Base-by-base conservation (phyloP, 2,113 vertebrate species). In the Nothobranchius furzeri region DNA sequence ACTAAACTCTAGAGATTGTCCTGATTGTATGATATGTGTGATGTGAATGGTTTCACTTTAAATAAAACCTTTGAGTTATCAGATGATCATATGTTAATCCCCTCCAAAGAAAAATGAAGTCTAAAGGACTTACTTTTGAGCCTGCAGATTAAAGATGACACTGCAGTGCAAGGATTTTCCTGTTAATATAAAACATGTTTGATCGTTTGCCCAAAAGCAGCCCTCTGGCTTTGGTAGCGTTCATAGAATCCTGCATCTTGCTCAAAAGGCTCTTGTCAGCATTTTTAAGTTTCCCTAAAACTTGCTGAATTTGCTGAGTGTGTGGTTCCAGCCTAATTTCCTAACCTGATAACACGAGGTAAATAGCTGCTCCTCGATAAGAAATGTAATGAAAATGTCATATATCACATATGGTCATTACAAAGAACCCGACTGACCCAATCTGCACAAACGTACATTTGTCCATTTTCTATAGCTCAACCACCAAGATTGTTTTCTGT, bases 231-330 rank as follows among this genome's bases (percentile, higher is more conserved):
- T 63, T 70, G 36, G 25, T 49, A 37, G 63, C 35, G 46, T 65
- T 77, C 75, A 84, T 64, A 67, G 81, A 81, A 82, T 83, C 77
- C 68, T 61, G 83, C 65, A 52, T 56, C 65, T 12, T 65, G 46
- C 60, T 79, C 11, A 74, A 78, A 89, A 79, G 36, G 82, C 74
- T 75, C 10, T 64, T 80, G 76, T 87, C 82, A 87, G 85, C 88
- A 83, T 77, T 45, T 86, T 82, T 10, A 57, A 81, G 68, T 81
- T 88, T 84, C 64, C 61, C 60, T 76, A 56, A 76, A 83, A 86
- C 76, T 71, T 79, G 58, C 78, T 53, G 52, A 83, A 76, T 75
- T 73, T 83, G 89, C 89, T 79, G 87, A 78, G 65, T 56, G 45
- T 20, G 74, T 73, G 58, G 70, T 68, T 80, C 56, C 20, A 37